Base-by-base conservation (phyloP, 2,888 invertebrate genomes). In the Sepiola atlantica region DNA sequence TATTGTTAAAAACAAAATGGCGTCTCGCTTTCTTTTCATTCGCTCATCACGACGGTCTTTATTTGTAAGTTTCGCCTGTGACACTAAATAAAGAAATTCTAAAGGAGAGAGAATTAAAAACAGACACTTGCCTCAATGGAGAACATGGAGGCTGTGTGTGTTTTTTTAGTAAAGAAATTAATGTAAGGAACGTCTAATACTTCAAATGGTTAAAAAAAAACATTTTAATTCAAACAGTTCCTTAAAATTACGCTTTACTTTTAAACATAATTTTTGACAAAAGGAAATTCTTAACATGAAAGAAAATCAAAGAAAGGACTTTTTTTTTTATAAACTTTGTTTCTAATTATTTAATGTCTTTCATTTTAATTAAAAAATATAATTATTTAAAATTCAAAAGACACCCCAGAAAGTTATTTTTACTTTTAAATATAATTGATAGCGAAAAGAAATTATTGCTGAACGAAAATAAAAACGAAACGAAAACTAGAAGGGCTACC, bases 1-100 rank as follows among this genome's bases (percentile, higher is more conserved):
- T 77, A 77, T 77, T 77, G 77, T 77, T 77, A 77, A 77, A 77
- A 77, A 32, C 32, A 77, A 77, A 77, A 32, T 32, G 77, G 14
- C 77, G 77, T 77, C 77, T 77, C 77, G 77, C 32, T 77, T n/a
- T 77, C 77, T 77, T 77, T 77, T 77, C 77, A 77, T 77, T 32
- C 18, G 16, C 77, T 16, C 32, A 77, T 77, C 77, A 77, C 77
- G 77, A 77, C 32, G 77, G 16, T n/a, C 77, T 77, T 77, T 77
- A 77, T 77, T 77, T 77, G 77, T 77, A 77, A n/a, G n/a, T 77
- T 77, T 77, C 77, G n/a, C 77, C n/a, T n/a, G n/a, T 32, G 77
- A 77, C 77, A 77, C 77, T n/a, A 77, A n/a, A 77, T 77, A 77
- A n/a, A 77, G 32, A n/a, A 32, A 20, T 32, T n/a, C 12, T 10